Conservation (phyloP, 2,113 vertebrate genomes). For the Stegostoma tigrinum region DNA sequence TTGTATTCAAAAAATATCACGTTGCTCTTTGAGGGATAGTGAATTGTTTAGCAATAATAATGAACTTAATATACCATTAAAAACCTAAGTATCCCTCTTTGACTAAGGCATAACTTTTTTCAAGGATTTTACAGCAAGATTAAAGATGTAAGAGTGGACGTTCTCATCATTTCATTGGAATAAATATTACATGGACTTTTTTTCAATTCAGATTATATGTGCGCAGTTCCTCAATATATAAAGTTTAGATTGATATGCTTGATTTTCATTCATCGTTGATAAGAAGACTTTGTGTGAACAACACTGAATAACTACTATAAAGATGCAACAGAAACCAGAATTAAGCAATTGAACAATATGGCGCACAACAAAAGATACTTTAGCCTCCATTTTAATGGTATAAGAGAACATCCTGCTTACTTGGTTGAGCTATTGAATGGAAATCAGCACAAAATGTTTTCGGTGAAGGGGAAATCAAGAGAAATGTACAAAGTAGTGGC, state of each 20-base stretch:
- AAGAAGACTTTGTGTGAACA: neutral
- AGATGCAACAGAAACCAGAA: neutral
- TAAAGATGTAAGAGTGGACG: neutral
- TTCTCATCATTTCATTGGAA: neutral
- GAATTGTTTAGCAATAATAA: no score
- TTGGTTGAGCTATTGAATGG: neutral
- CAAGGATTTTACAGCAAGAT: no score
- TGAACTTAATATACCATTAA: no score
- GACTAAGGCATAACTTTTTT: no score
- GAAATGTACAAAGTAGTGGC: no score
- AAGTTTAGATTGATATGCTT: neutral
- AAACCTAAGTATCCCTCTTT: no score
- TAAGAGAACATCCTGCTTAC: neutral
- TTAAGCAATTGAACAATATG: neutral
- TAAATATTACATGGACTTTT: neutral
- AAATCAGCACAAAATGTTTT: neutral
- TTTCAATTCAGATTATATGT: neutral
- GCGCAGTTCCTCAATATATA: neutral
- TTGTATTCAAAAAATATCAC: no score
- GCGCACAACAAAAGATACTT: neutral
- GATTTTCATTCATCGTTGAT: neutral
- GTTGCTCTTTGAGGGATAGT: no score
- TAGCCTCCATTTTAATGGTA: neutral
- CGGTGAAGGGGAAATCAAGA: neutral
- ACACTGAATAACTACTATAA: neutral